phyloP scores from a whole-genome alignment of 2,113 vertebrate genomes.

The Amphiprion ocellaris region DNA sequence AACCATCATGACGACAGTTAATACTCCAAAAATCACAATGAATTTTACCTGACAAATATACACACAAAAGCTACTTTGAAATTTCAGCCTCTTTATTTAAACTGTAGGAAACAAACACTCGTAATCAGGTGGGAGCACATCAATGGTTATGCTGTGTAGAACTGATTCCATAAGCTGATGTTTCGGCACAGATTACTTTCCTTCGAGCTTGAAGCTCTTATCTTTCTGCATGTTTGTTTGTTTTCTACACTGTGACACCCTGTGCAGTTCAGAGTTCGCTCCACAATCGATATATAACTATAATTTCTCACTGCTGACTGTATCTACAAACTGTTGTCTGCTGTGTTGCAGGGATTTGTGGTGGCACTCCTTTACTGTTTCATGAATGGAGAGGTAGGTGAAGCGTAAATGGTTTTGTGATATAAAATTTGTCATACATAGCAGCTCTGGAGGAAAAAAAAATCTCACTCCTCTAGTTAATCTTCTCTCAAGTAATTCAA shows the following conservation, averaged over 20 bases:
- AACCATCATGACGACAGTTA: not conserved
- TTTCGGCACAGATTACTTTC: too few species aligned
- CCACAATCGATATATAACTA: not conserved
- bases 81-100: too few species aligned
- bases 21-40: too few species aligned
- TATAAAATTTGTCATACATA: not conserved
- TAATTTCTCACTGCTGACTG: not conserved
- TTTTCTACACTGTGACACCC: not conserved
- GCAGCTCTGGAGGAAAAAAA: not conserved
- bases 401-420: not conserved
- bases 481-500: not conserved
- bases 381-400: slow-evolving; percentile 95
- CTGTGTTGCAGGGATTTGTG: slow-evolving; percentile 90
- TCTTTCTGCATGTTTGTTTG: not conserved
- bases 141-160: too few species aligned
- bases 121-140: too few species aligned
- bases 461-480: not conserved
- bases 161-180: too few species aligned
- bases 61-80: too few species aligned
- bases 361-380: slow-evolving; percentile 98
- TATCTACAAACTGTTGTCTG: slow-evolving; percentile 6
- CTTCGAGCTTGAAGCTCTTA: too few species aligned
- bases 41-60: too few species aligned
- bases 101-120: too few species aligned
- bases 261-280: not conserved